A percentile compares a stretch with the other conserved stretches of the same genome.
Evolutionary conservation across 2,797 vertebrate species (phyloP).

Genomic region (Heterohyrax brucei): DNA sequence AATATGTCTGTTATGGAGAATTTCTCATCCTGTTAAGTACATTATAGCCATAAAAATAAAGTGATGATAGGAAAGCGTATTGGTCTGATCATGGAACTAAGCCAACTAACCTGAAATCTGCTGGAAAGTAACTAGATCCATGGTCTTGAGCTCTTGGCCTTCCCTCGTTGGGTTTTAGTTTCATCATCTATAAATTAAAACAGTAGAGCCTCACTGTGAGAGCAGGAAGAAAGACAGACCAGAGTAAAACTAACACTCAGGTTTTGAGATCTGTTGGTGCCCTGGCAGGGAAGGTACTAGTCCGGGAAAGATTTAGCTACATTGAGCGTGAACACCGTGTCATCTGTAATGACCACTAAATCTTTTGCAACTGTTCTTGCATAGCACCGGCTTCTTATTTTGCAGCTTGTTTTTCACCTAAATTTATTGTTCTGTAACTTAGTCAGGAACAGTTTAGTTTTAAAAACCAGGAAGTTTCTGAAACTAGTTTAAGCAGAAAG

Average conservation of each 20-base stretch:
- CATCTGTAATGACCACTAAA: constrained; percentile 46
- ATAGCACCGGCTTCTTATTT: constrained; percentile 1
- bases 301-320: constrained; percentile 45
- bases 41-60: constrained; percentile 1
- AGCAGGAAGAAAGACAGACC: constrained; percentile 32
- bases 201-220: neutral
- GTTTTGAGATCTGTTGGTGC: constrained; percentile 23
- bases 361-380: constrained; percentile 44
- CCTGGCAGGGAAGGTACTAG: neutral
- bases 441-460: constrained; percentile 12
- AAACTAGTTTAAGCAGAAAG: constrained; percentile 8
- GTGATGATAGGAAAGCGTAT: neutral
- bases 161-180: neutral
- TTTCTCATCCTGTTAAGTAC: constrained; percentile 19
- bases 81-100: neutral
- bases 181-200: constrained; percentile 63
- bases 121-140: neutral
- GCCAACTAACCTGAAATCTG: neutral
- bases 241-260: constrained; percentile 26
- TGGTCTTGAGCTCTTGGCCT: neutral
- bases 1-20: neutral
- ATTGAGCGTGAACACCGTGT: constrained; percentile 23
- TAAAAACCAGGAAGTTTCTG: constrained; percentile 33
- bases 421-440: constrained; percentile 59
- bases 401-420: constrained; percentile 38